Evolutionary conservation across 2,888 invertebrate genomes (phyloP).

Genomic region (Gandaritis pyraliata): DNA sequence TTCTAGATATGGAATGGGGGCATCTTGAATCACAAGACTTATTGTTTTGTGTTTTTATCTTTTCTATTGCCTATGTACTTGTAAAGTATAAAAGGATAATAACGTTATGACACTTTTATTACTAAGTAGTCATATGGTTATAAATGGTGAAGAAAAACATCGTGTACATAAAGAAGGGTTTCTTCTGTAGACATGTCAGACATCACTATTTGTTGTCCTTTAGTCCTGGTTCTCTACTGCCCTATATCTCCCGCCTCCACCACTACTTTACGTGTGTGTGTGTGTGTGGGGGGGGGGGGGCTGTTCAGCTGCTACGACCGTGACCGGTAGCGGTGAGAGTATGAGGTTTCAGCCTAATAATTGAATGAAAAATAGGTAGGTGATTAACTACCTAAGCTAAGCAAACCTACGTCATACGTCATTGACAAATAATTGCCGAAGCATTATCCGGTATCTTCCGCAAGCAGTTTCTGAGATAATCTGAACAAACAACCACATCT

Average conservation of each 20-base stretch:
- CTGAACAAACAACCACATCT: constrained; percentile 55
- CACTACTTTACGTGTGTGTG: no score
- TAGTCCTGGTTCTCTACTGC: no score
- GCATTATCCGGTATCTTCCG: constrained; percentile 56
- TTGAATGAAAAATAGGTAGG: background rate
- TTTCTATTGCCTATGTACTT: background rate
- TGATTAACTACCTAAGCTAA: background rate
- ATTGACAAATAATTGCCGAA: constrained; percentile 52
- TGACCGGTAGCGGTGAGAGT: no score
- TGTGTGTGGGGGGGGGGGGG: no score
- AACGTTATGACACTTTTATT: background rate
- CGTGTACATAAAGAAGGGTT: no score
- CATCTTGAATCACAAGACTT: constrained; percentile 15
- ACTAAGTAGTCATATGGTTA: background rate
- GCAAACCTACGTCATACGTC: constrained; percentile 28
- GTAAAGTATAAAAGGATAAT: background rate
- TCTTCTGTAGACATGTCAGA: no score
- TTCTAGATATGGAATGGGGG: constrained; percentile 20
- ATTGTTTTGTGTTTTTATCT: constrained; percentile 2
- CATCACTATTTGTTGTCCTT: no score
- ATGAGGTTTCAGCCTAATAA: background rate
- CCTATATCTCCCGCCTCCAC: no score
- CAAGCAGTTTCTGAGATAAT: constrained; percentile 58
- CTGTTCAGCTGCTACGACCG: no score
- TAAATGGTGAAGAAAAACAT: no score